Evolutionary conservation across 2,113 vertebrate genomes (phyloP).

Genomic region (Ellobius talpinus): DNA sequence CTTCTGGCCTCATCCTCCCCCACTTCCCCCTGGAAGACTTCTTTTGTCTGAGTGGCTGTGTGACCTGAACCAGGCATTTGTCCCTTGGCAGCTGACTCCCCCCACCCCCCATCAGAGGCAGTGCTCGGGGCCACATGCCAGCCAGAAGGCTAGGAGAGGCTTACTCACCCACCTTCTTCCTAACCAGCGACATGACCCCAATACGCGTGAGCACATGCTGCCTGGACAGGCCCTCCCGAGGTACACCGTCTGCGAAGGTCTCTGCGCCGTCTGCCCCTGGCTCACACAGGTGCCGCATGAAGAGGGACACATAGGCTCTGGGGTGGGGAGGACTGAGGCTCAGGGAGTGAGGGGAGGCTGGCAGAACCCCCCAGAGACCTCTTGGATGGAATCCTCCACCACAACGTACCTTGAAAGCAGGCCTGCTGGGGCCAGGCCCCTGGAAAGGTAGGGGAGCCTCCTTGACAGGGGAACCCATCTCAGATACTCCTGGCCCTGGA

Average conservation of each 20-base stretch:
- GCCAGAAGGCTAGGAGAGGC: not conserved
- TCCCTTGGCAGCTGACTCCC: not conserved
- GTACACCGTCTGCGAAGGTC: slow-evolving; percentile 97
- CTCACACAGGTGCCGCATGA: slow-evolving; percentile 98
- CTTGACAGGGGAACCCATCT: not conserved
- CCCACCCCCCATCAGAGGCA: not conserved
- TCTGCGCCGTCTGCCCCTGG: slow-evolving; percentile 96
- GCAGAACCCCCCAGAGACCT: slow-evolving; percentile 23
- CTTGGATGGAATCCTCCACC: not conserved
- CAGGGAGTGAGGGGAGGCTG: slow-evolving; percentile 22
- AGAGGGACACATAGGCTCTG: slow-evolving; percentile 98
- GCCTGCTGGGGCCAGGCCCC: not conserved
- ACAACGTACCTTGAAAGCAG: not conserved
- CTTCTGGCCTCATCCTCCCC: not conserved
- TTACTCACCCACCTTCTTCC: slow-evolving; percentile 95
- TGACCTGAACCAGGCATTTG: not conserved
- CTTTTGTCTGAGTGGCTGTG: not conserved
- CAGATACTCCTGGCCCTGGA: not conserved
- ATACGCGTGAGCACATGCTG: slow-evolving; percentile 98
- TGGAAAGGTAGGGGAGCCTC: too few relatives aligned
- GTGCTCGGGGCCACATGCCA: not conserved
- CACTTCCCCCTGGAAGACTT: not conserved
- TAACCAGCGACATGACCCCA: slow-evolving; percentile 98
- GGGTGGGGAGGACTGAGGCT: not conserved
- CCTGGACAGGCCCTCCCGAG: slow-evolving; percentile 96